A percentile compares a stretch with the other conserved stretches of the same genome.
Conservation (phyloP, 2,888 invertebrate genomes). For the Rosalia funebris region DNA sequence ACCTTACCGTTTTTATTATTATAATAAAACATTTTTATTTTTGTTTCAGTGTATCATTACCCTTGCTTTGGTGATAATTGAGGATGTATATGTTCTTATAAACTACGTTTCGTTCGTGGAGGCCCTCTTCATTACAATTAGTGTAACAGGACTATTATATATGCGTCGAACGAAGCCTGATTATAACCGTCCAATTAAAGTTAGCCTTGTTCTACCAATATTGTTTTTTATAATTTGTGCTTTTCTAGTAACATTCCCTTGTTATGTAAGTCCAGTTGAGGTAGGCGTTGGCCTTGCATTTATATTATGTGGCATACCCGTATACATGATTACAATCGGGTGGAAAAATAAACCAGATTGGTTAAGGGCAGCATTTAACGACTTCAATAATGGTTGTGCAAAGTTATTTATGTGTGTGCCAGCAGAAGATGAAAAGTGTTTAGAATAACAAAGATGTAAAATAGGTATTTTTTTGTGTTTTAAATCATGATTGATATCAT, state of each 20-base stretch:
- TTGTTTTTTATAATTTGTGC: slow-evolving; percentile 80
- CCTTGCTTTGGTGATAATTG: slow-evolving; percentile 79
- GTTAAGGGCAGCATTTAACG: slow-evolving; percentile 73
- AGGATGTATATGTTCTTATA: slow-evolving; percentile 87
- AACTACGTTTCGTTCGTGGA: slow-evolving; percentile 94
- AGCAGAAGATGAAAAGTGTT: slow-evolving; percentile 61
- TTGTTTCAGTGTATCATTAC: slow-evolving; percentile 84
- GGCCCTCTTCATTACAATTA: slow-evolving; percentile 89
- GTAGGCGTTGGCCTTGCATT: slow-evolving; percentile 82
- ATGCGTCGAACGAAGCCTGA: slow-evolving; percentile 83
- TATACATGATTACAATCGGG: slow-evolving; percentile 78
- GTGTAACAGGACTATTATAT: slow-evolving; percentile 86
- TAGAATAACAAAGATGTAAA: slow-evolving; percentile 11
- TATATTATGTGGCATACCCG: slow-evolving; percentile 83
- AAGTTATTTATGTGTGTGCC: slow-evolving; percentile 85
- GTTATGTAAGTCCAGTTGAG: slow-evolving; percentile 82
- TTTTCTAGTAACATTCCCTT: slow-evolving; percentile 83
- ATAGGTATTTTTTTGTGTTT: slow-evolving; percentile 8
- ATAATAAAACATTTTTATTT: too few species aligned
- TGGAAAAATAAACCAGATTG: slow-evolving; percentile 77
- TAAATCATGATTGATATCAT: too few species aligned
- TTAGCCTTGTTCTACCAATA: slow-evolving; percentile 73
- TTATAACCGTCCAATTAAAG: slow-evolving; percentile 85
- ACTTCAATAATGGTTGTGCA: slow-evolving; percentile 78
- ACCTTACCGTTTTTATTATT: too few species aligned